These are phyloP conservation scores for Oncorhynchus kisutch DNA, from an alignment of 2,113 vertebrate genomes.

Conservation along the genomic window DNA sequence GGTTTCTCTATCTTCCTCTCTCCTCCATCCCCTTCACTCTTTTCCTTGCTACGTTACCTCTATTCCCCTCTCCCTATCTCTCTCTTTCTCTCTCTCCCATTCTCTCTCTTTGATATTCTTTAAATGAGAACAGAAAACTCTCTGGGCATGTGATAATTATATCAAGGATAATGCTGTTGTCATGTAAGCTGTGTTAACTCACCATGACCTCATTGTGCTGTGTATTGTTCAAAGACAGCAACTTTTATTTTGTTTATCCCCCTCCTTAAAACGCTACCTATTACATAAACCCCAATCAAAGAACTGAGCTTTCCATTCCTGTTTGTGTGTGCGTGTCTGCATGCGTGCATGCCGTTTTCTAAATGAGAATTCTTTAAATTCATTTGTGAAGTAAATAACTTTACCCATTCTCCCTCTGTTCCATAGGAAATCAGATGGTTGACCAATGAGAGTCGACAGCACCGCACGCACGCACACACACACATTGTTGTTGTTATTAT, in stretches of 20 bases:
- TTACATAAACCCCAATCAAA: background rate
- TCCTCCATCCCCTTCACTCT: background rate
- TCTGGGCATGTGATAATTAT: slow-evolving; percentile 17
- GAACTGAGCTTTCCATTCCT: background rate
- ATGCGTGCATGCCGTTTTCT: background rate
- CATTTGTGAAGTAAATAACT: slow-evolving; percentile 45
- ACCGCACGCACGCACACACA: background rate
- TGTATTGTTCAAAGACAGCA: slow-evolving; percentile 9
- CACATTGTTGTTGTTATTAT: background rate
- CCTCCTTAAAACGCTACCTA: background rate
- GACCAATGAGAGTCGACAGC: slow-evolving; percentile 31
- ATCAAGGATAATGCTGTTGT: slow-evolving; percentile 17
- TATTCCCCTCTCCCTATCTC: background rate
- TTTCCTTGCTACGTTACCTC: background rate
- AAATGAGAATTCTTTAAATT: slow-evolving; percentile 13
- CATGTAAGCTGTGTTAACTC: background rate
- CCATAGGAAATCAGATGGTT: slow-evolving; percentile 38
- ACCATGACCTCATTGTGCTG: slow-evolving; percentile 13
- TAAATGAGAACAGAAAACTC: background rate
- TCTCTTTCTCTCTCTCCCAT: background rate
- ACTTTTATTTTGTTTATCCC: background rate
- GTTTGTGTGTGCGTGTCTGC: background rate
- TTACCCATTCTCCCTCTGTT: slow-evolving; percentile 44
- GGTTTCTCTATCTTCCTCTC: background rate
- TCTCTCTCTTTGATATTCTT: background rate